Percentiles rank a stretch among this genome's conserved stretches.
phyloP scores from a whole-genome alignment of 1,140 invertebrate species.

The Aphelinus certus region DNA sequence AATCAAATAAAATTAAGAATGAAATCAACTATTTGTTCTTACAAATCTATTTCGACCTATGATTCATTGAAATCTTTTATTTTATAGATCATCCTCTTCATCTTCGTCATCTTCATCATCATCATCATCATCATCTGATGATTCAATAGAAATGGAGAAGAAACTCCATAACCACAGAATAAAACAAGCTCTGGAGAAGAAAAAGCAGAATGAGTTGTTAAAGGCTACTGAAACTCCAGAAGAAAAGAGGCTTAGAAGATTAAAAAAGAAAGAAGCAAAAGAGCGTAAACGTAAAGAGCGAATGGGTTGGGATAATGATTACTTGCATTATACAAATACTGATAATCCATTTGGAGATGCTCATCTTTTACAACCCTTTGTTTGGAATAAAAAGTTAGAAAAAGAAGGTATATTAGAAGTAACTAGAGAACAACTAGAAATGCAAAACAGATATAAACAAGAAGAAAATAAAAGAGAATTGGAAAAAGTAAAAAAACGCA shows the following conservation, averaged over 20 bases:
- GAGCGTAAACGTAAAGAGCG: conserved; percentile 86
- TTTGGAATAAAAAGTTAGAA: conserved; percentile 96
- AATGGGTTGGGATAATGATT: conserved; percentile 97
- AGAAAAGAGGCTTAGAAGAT: conserved; percentile 87
- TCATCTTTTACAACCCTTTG: conserved; percentile 91
- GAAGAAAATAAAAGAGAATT: conserved; percentile 89
- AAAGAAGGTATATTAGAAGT: conserved; percentile 90
- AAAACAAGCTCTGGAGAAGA: conserved; percentile 73
- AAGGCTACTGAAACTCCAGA: conserved; percentile 95
- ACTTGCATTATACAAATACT: conserved; percentile 95
- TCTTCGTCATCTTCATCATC: conserved; percentile 43
- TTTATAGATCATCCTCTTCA: conserved; percentile 44
- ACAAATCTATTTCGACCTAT: too few species aligned
- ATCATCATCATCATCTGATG: conserved; percentile 63
- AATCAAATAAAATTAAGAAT: too few species aligned
- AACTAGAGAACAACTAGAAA: conserved; percentile 84
- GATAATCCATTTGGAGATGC: conserved; percentile 99
- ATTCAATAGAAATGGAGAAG: conserved; percentile 75
- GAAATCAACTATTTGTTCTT: too few species aligned
- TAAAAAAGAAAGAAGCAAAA: conserved; percentile 92
- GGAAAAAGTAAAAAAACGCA: conserved; percentile 91
- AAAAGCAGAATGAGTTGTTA: conserved; percentile 80
- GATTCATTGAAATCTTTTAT: not conserved
- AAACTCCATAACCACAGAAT: conserved; percentile 78
- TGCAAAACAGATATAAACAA: conserved; percentile 85